These are phyloP conservation scores for Oryzias curvinotus DNA, from an alignment of 2,113 vertebrate species.

Conservation along the genomic window DNA sequence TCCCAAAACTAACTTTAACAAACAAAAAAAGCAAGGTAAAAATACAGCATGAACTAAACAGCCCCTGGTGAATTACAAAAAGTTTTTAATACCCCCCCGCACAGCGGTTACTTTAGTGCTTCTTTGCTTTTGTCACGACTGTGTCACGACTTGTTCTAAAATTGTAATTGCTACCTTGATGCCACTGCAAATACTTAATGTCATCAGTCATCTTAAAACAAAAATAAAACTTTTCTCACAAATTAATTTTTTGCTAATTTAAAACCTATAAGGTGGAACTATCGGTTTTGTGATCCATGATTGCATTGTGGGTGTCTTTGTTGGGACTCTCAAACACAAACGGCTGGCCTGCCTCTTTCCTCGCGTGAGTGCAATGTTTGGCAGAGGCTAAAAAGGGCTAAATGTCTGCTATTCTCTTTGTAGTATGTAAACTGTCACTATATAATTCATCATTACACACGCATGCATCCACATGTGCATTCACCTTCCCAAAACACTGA, in stretches of 20 bases:
- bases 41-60: too few relatives aligned
- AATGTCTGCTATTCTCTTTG: conserved; percentile 9
- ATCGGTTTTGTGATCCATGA: too few relatives aligned
- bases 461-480: conserved; percentile 31
- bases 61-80: too few relatives aligned
- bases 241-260: background rate
- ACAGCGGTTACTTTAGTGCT: too few relatives aligned
- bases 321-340: background rate
- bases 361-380: conserved; percentile 13
- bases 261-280: background rate
- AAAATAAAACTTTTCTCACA: background rate
- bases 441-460: conserved; percentile 46
- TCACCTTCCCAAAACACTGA: conserved; percentile 45
- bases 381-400: background rate
- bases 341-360: conserved; percentile 12
- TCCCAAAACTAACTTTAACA: too few relatives aligned
- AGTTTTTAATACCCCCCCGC: too few relatives aligned
- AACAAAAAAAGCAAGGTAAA: too few relatives aligned
- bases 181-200: background rate
- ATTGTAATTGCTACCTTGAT: background rate
- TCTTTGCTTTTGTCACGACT: too few relatives aligned
- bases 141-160: background rate
- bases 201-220: background rate
- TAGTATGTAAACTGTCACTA: conserved; percentile 8
- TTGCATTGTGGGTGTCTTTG: background rate